phyloP scores from a whole-genome alignment of 2,113 vertebrate genomes.

The Urocynchramus pylzowi region DNA sequence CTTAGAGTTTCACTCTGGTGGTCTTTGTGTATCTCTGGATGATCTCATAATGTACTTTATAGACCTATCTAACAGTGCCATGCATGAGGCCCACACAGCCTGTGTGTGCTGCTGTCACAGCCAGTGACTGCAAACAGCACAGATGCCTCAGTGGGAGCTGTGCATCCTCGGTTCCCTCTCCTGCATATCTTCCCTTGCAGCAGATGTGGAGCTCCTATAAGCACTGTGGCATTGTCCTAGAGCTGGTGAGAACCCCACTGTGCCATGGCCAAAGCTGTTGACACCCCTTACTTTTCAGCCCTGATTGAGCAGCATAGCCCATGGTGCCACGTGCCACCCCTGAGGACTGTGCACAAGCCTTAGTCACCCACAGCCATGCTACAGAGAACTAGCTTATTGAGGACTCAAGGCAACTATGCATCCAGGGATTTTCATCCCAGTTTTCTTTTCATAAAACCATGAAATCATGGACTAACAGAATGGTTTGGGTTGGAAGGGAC shows the following conservation, averaged over 20 bases:
- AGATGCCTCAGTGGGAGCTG: too few species aligned
- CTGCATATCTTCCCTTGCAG: neutral
- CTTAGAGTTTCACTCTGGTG: neutral
- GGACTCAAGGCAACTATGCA: neutral
- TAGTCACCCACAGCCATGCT: neutral
- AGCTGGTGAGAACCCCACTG: neutral
- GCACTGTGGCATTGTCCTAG: neutral
- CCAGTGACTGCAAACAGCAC: fast-evolving
- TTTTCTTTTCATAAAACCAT: neutral
- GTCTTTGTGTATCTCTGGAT: neutral
- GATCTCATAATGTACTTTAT: neutral
- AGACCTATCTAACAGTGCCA: neutral
- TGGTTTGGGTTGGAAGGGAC: neutral
- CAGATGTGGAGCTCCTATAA: neutral
- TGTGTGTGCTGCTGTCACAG: neutral
- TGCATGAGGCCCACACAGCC: neutral
- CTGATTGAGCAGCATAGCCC: neutral
- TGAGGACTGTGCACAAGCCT: neutral
- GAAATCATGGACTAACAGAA: neutral
- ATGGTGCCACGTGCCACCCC: fast-evolving
- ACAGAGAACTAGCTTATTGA: neutral
- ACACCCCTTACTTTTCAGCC: neutral
- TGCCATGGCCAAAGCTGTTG: neutral
- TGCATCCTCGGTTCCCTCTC: neutral
- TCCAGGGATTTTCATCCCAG: neutral